phyloP scores from a whole-genome alignment of 2,113 vertebrate genomes.

The Desmodus rotundus region DNA sequence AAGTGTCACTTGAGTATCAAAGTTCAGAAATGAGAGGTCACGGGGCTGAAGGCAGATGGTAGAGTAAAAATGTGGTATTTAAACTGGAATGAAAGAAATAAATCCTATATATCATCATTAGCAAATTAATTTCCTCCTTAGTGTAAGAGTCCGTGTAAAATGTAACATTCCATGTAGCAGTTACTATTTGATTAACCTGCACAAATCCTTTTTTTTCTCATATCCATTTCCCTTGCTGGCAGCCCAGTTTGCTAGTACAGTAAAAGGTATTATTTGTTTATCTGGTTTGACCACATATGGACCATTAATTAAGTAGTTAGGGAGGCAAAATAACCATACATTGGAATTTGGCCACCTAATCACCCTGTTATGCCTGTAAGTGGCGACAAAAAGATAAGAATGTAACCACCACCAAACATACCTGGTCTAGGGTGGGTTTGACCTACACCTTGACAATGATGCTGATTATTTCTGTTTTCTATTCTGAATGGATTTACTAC shows the following conservation, averaged over 20 bases:
- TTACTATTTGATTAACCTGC: constrained; percentile 33
- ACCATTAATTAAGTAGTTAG: neutral
- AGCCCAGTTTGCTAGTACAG: neutral
- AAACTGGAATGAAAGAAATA: constrained; percentile 42
- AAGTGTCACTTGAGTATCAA: neutral
- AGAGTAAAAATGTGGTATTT: neutral
- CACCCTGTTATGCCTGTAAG: neutral
- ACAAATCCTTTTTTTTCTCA: neutral
- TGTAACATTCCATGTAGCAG: neutral
- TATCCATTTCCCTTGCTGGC: neutral
- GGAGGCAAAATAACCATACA: neutral
- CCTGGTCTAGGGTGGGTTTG: neutral
- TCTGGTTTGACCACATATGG: neutral
- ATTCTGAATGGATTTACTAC: constrained; percentile 31
- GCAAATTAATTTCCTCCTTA: neutral
- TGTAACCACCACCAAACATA: neutral
- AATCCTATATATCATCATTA: neutral
- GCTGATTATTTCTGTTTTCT: constrained; percentile 55
- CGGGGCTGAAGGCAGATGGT: neutral
- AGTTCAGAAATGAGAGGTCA: neutral
- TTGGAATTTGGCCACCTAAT: neutral
- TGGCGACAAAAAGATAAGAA: neutral
- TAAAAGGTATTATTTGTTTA: neutral
- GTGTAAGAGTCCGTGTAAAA: constrained; percentile 18
- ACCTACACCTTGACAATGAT: neutral